Evolutionary conservation across 2,113 vertebrate genomes (phyloP).

Genomic region (Embiotoca jacksoni): DNA sequence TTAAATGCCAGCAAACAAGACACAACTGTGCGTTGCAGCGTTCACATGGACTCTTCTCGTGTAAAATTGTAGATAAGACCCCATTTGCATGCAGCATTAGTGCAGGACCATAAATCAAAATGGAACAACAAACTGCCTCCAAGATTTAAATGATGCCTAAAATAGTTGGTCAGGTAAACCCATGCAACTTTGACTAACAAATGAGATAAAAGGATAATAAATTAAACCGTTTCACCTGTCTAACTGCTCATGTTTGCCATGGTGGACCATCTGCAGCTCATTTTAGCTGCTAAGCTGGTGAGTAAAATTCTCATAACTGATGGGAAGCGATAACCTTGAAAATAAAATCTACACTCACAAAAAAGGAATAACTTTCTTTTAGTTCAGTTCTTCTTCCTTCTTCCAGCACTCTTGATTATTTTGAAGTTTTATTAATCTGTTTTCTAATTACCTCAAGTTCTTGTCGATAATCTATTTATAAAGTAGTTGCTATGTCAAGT

Average conservation of each 20-base stretch:
- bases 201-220: background rate
- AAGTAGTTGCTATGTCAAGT: background rate
- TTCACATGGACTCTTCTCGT: no score
- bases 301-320: background rate
- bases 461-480: slow-evolving; percentile 21
- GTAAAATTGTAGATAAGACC: no score
- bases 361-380: background rate
- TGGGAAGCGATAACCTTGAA: background rate
- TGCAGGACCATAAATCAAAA: background rate
- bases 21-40: no score
- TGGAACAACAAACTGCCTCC: background rate
- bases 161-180: background rate
- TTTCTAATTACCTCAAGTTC: slow-evolving; percentile 32
- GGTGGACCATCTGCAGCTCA: background rate
- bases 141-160: slow-evolving; percentile 4
- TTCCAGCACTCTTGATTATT: background rate
- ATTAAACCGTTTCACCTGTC: background rate
- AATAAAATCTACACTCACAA: background rate
- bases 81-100: background rate
- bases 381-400: background rate
- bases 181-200: slow-evolving; percentile 1
- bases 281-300: background rate
- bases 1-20: no score
- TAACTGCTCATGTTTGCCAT: background rate
- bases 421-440: slow-evolving; percentile 26